Conservation (phyloP, 2,797 vertebrate species). For the Sandelia bainsii region DNA sequence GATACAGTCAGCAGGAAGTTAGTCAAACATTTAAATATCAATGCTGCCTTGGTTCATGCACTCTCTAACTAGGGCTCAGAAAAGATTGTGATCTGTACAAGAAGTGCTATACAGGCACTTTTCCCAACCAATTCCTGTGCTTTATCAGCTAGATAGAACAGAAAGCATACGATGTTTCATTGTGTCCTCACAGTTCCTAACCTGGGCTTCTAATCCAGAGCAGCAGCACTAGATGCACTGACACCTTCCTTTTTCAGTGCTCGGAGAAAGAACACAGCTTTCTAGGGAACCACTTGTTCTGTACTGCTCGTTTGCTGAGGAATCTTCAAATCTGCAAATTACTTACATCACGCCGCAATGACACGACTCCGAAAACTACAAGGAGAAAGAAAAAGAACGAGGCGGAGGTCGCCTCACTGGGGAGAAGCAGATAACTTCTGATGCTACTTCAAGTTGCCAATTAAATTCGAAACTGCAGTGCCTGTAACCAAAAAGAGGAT, state of each 20-base stretch:
- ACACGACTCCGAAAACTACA: constrained; percentile 57
- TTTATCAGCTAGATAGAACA: constrained; percentile 73
- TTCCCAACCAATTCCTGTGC: constrained; percentile 56
- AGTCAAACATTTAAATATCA: constrained; percentile 64
- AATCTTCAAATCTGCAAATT: constrained; percentile 71
- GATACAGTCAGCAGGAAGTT: constrained; percentile 37
- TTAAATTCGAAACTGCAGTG: constrained; percentile 70
- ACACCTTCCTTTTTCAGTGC: constrained; percentile 47
- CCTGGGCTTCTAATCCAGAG: constrained; percentile 58
- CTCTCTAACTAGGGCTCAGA: constrained; percentile 57
- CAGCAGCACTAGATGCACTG: constrained; percentile 14
- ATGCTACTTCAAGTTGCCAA: constrained; percentile 71
- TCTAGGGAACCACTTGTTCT: constrained; percentile 66
- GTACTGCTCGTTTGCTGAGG: constrained; percentile 59
- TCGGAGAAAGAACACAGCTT: constrained; percentile 53
- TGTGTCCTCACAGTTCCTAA: constrained; percentile 64
- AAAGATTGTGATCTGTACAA: constrained; percentile 63
- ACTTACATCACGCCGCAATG: constrained; percentile 66
- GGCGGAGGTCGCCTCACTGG: constrained; percentile 56
- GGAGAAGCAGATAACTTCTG: constrained; percentile 65
- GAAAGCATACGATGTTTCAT: constrained; percentile 63
- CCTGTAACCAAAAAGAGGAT: constrained; percentile 57
- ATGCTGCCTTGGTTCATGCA: constrained; percentile 10
- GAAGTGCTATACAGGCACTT: constrained; percentile 70
- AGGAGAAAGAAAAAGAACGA: constrained; percentile 29